phyloP scores from a whole-genome alignment of 2,113 vertebrate genomes.

The Myxocyprinus asiaticus region DNA sequence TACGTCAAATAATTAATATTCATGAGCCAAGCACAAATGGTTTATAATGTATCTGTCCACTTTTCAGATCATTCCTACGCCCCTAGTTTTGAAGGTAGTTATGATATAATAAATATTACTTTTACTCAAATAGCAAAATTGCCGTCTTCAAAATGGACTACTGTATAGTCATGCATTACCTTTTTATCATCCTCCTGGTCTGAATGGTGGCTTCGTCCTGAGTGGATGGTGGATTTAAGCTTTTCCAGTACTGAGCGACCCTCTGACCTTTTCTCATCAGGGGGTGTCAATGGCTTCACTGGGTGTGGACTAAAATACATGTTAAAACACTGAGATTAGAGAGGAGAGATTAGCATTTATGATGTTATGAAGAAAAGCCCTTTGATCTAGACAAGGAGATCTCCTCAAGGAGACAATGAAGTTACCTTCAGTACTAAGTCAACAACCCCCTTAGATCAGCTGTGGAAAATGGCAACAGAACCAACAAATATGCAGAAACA shows the following conservation, averaged over 20 bases:
- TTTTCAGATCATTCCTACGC: too few relatives aligned
- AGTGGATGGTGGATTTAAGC: conserved; percentile 81
- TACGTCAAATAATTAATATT: too few relatives aligned
- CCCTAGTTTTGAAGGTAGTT: too few relatives aligned
- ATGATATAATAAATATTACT: too few relatives aligned
- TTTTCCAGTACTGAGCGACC: conserved; percentile 84
- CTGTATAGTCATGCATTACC: conserved; percentile 63
- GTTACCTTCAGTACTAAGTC: neutral
- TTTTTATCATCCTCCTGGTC: conserved; percentile 77
- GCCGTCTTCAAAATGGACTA: neutral
- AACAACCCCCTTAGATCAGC: neutral
- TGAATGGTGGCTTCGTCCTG: conserved; percentile 70
- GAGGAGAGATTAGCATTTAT: neutral
- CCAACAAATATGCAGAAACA: neutral
- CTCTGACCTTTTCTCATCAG: conserved; percentile 74
- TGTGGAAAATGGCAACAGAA: neutral
- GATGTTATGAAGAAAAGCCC: neutral
- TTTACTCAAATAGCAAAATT: neutral
- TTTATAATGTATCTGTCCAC: too few relatives aligned
- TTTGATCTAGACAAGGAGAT: neutral
- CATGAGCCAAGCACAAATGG: too few relatives aligned
- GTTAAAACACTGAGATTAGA: neutral
- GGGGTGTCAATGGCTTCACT: conserved; percentile 86
- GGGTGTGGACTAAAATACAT: conserved; percentile 81
- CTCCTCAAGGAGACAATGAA: neutral